Conservation (phyloP, 2,797 vertebrate genomes). For the Sternarchorhynchus goeldii region DNA sequence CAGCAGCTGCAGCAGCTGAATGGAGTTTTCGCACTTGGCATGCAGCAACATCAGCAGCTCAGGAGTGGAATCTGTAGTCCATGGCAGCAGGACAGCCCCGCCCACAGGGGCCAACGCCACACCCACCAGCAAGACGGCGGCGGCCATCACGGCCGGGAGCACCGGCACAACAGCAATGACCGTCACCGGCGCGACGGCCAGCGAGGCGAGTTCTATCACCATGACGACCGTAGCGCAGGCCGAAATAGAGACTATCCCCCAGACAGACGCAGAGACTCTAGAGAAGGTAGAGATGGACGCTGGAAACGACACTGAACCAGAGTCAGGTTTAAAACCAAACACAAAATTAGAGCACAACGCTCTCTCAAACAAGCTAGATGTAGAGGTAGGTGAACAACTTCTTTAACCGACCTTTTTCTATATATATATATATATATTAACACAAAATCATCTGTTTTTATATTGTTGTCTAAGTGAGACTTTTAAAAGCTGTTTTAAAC, state of each 20-base stretch:
- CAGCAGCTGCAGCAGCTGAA: slow-evolving; percentile 74
- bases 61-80: slow-evolving; percentile 45
- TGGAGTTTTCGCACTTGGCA: slow-evolving; percentile 50
- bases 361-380: slow-evolving; percentile 14
- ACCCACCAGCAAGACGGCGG: slow-evolving; percentile 70
- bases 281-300: slow-evolving; percentile 68
- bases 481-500: slow-evolving; percentile 18
- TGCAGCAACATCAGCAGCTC: slow-evolving; percentile 56
- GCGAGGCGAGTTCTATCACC: slow-evolving; percentile 74
- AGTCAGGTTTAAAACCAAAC: neutral
- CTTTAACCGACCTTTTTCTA: too few species aligned
- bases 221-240: slow-evolving; percentile 72
- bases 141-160: slow-evolving; percentile 70
- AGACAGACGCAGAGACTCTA: slow-evolving; percentile 67
- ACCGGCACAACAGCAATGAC: slow-evolving; percentile 65
- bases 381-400: too few species aligned
- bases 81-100: slow-evolving; percentile 62
- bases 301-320: slow-evolving; percentile 76
- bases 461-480: slow-evolving; percentile 23
- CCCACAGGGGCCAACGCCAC: slow-evolving; percentile 67
- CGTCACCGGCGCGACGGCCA: slow-evolving; percentile 68
- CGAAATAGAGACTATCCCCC: slow-evolving; percentile 72
- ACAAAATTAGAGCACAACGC: slow-evolving; percentile 5
- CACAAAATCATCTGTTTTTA: slow-evolving; percentile 8
- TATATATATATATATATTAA: too few species aligned